A percentile compares a stretch with the other conserved stretches of the same genome.
Evolutionary conservation across 2,113 vertebrate species (phyloP).

Genomic region (Zeus faber): DNA sequence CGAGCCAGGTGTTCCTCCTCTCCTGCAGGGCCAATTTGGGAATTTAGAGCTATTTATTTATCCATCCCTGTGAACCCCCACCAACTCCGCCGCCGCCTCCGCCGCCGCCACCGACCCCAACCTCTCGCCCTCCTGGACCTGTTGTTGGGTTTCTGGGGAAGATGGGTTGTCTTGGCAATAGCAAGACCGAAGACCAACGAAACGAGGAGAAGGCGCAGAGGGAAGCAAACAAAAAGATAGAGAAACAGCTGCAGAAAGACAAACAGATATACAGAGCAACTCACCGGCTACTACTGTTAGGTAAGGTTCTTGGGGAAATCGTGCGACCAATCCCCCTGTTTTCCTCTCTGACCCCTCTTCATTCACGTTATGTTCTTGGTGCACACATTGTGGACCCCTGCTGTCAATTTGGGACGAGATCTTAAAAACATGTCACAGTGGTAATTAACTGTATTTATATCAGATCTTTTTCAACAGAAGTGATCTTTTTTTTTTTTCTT

Average conservation of each 20-base stretch:
- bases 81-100: too few species aligned
- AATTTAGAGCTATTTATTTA: conserved; percentile 49
- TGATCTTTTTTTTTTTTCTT: too few species aligned
- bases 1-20: conserved; percentile 64
- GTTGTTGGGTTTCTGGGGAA: conserved; percentile 66
- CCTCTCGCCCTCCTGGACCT: conserved; percentile 50
- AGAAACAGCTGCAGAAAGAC: conserved; percentile 95
- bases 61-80: conserved; percentile 37
- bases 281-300: conserved; percentile 89
- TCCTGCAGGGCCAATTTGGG: conserved; percentile 62
- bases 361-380: neutral
- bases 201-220: conserved; percentile 93
- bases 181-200: conserved; percentile 93
- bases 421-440: too few species aligned
- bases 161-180: conserved; percentile 93
- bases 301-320: conserved; percentile 82
- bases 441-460: neutral
- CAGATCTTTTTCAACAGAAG: neutral
- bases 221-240: conserved; percentile 93
- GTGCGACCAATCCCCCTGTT: too few species aligned
- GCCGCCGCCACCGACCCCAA: too few species aligned
- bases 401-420: too few species aligned
- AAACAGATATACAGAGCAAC: conserved; percentile 93
- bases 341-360: conserved; percentile 11
- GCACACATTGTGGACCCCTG: too few species aligned